Base-by-base conservation (phyloP, 2,888 invertebrate genomes). In the Aphidoletes aphidimyza region DNA sequence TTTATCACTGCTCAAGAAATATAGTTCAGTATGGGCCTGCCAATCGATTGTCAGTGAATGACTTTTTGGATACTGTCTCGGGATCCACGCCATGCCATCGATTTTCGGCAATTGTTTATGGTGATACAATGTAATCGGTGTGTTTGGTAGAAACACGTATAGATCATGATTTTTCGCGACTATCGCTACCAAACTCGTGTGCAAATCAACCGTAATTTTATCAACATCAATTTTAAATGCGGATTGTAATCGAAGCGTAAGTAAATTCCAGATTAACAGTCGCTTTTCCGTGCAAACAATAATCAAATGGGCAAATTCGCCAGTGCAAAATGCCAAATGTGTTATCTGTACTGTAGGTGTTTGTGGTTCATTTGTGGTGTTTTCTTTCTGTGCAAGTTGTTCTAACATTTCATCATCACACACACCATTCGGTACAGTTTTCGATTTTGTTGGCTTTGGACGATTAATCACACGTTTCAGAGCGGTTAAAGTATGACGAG, bases 181-280 rank as follows among this genome's bases (percentile, higher is more conserved):
- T 22, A 91, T 92, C 34, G 94, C 94, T 90, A 94, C 92, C 85
- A 93, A 90, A 84, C 91, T 91, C 11, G 93, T 93, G 26, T 90
- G 88, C 2, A 92, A 91, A 90, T 95, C 95, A 45, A 94, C 93
- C 19, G 90, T 89, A 83, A 90, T 86, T 84, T 89, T 88, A 6
- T 87, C 86, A 8, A 89, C 88, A 9, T 89, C 89, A 1, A 90
- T 85, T 85, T 89, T 90, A 0, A 90, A 87, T 83, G 91, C 91
- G 92, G 94, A 94, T 47, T 91, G 89, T 86, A 95, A 89, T 37
- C 92, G 91, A 19, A 94, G 89, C 0, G 93, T 93, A 85, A 94
- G 89, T 54, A 94, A 88, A 89, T 94, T 93, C 94, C 94, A 95
- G 39, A 94, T 92, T 47, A 91, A 90, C 5, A 94, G 87, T 85